A percentile compares a stretch with the other conserved stretches of the same genome.
Conservation (phyloP, 2,888 invertebrate genomes). For the Tenthredo distinguenda region DNA sequence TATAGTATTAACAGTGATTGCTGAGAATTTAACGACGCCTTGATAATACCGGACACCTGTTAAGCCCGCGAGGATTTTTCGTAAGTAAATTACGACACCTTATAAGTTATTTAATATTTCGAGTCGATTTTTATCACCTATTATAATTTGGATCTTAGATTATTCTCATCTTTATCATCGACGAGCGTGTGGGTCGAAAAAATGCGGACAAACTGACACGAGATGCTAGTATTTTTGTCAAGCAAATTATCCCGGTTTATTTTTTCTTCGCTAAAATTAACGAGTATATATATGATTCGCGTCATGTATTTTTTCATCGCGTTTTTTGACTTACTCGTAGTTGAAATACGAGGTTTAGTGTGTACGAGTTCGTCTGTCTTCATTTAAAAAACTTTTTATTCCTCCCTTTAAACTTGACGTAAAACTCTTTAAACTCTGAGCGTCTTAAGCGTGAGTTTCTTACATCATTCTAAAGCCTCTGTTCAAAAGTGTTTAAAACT, state of each 20-base stretch:
- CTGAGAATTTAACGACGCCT: neutral
- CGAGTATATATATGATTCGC: too few relatives aligned
- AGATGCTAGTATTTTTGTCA: too few relatives aligned
- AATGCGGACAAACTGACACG: too few relatives aligned
- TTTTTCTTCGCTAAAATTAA: too few relatives aligned
- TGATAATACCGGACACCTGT: neutral
- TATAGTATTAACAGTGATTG: constrained; percentile 12
- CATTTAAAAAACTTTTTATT: neutral
- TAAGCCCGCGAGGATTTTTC: neutral
- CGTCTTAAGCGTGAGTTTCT: neutral
- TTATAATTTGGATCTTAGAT: neutral
- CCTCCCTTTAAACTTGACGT: neutral
- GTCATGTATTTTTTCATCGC: too few relatives aligned
- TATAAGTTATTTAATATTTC: neutral
- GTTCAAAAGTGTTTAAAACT: constrained; percentile 1
- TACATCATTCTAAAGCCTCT: neutral
- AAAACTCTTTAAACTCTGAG: neutral
- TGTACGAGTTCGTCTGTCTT: neutral
- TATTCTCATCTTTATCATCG: too few relatives aligned
- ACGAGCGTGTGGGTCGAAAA: too few relatives aligned
- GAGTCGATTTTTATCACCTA: neutral
- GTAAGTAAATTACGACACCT: neutral
- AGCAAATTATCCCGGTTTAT: too few relatives aligned
- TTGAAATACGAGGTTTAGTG: too few relatives aligned
- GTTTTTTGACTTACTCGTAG: too few relatives aligned